Conservation (phyloP, 2,888 invertebrate genomes). For the Imbricaverruca yamaguchii region DNA sequence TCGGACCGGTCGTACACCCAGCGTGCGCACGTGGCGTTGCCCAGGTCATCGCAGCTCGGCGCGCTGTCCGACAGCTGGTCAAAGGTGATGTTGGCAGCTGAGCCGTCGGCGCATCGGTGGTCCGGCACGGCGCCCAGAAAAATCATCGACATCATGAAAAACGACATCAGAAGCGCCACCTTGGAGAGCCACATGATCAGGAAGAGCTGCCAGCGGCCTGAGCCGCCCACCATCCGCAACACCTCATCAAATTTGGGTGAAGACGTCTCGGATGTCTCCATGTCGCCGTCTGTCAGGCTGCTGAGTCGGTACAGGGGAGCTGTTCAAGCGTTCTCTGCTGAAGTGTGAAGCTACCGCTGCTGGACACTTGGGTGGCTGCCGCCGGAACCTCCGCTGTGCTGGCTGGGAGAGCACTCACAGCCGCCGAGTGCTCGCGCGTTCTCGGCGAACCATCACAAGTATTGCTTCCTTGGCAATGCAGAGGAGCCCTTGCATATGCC, state of each 20-base stretch:
- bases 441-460: too few relatives aligned
- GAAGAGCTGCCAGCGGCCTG: constrained; percentile 26
- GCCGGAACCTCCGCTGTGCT: too few relatives aligned
- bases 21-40: constrained; percentile 24
- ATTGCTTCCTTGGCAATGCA: too few relatives aligned
- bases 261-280: too few relatives aligned
- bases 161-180: not conserved
- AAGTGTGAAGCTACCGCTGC: too few relatives aligned
- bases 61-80: not conserved
- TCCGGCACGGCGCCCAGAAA: constrained; percentile 25
- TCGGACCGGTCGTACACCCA: constrained; percentile 28
- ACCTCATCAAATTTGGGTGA: constrained; percentile 25
- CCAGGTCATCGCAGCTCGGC: not conserved
- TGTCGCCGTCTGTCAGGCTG: too few relatives aligned
- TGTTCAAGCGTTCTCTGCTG: too few relatives aligned
- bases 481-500: too few relatives aligned
- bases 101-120: constrained; percentile 21
- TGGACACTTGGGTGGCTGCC: too few relatives aligned
- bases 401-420: too few relatives aligned
- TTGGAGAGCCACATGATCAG: constrained; percentile 22
- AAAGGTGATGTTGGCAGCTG: constrained; percentile 16
- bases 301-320: too few relatives aligned
- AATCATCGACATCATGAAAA: constrained; percentile 9
- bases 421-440: too few relatives aligned
- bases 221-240: constrained; percentile 24